Evolutionary conservation across 92 coral and sea anemone species (phyloP).

Genomic region (Palythoa grandiflora): DNA sequence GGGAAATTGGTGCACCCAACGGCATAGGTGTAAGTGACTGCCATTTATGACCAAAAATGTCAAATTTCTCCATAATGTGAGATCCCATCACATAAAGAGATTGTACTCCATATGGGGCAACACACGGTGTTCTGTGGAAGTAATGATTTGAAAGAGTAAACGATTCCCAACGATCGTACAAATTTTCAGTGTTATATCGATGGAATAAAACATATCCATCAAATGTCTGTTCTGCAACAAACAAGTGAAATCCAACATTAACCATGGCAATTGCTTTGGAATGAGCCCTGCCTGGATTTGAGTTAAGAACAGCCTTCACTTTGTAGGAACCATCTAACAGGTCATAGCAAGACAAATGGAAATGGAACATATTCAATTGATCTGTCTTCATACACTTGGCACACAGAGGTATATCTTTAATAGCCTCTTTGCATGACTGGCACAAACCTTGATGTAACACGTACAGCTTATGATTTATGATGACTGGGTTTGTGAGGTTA

Average conservation of each 20-base stretch:
- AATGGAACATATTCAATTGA: background rate
- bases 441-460: background rate
- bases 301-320: background rate
- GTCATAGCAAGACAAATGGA: constrained; percentile 3
- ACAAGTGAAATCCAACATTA: constrained; percentile 7
- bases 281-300: background rate
- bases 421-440: background rate
- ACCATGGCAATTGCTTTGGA: background rate
- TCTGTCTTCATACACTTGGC: background rate
- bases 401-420: background rate
- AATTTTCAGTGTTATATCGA: constrained; percentile 33
- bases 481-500: background rate
- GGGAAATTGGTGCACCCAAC: too few relatives aligned
- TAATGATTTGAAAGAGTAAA: background rate
- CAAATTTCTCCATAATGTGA: constrained; percentile 19
- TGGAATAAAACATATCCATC: constrained; percentile 34
- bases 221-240: constrained; percentile 21
- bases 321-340: background rate
- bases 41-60: background rate
- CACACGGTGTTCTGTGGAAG: background rate
- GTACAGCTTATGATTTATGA: constrained; percentile 14
- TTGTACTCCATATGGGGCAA: background rate
- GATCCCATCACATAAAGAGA: background rate
- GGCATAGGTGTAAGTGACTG: too few relatives aligned
- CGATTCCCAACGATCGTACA: constrained; percentile 12